These are phyloP conservation scores for Tautogolabrus adspersus DNA, from an alignment of 2,113 vertebrate genomes.

Conservation along the genomic window DNA sequence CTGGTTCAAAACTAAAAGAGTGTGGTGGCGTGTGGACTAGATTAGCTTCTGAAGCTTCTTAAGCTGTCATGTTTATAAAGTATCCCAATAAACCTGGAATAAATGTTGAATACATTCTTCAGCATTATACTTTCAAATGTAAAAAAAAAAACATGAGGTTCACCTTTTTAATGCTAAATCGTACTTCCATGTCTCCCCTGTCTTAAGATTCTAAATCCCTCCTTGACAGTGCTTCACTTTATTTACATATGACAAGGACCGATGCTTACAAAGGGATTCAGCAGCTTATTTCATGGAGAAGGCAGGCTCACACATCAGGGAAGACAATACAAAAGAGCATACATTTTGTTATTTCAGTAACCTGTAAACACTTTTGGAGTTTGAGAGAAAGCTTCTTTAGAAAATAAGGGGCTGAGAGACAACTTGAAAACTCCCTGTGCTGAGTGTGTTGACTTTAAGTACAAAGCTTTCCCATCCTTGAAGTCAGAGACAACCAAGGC, in stretches of 20 bases:
- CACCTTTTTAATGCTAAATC: conserved; percentile 15
- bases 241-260: conserved; percentile 50
- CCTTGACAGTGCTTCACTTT: conserved; percentile 4
- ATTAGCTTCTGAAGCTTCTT: neutral
- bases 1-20: conserved; percentile 5
- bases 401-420: conserved; percentile 28
- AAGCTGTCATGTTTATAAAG: no score
- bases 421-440: conserved; percentile 31
- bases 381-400: conserved; percentile 25
- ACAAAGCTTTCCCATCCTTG: conserved; percentile 32
- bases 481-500: conserved; percentile 17
- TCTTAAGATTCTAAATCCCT: conserved; percentile 6
- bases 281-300: conserved; percentile 2
- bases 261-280: conserved; percentile 25
- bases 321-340: neutral
- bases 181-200: conserved; percentile 1
- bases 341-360: conserved; percentile 9
- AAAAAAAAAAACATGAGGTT: conserved; percentile 6
- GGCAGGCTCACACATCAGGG: neutral
- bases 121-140: conserved; percentile 38
- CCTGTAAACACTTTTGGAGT: conserved; percentile 11
- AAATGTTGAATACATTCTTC: neutral
- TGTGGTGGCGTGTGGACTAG: neutral
- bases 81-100: neutral
- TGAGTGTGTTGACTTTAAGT: conserved; percentile 16